A percentile compares a stretch with the other conserved stretches of the same genome.
Evolutionary conservation across 2,888 invertebrate species (phyloP).

Genomic region (Idaea biselata): DNA sequence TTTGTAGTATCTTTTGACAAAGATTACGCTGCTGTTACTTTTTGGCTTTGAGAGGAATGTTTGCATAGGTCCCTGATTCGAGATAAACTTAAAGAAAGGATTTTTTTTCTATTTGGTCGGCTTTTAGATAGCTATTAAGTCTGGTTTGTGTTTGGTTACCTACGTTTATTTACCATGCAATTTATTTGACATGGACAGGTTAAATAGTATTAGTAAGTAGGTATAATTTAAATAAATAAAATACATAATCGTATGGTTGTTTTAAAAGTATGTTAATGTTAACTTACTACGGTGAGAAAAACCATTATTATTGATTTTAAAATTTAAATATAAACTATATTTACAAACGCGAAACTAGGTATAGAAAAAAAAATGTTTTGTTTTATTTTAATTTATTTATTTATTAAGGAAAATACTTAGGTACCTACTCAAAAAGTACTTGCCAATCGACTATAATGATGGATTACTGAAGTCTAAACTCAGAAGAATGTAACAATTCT

Average conservation of each 20-base stretch:
- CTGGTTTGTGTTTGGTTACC: background rate
- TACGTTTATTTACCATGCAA: background rate
- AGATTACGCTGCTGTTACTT: background rate
- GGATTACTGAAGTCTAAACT: background rate
- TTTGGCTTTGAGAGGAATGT: background rate
- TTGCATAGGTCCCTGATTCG: background rate
- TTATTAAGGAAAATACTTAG: no score
- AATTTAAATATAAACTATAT: no score
- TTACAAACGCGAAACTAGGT: no score
- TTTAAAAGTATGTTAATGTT: no score
- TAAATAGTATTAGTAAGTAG: background rate
- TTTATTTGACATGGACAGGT: background rate
- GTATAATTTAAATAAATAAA: background rate
- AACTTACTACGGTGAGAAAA: no score
- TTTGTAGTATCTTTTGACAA: constrained; percentile 17
- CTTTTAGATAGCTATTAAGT: background rate
- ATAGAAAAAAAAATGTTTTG: no score
- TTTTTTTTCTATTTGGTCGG: background rate
- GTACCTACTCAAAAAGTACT: background rate
- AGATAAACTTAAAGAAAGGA: background rate
- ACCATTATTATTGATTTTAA: no score
- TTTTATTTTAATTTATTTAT: no score
- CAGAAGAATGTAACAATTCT: constrained; percentile 1
- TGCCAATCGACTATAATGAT: background rate
- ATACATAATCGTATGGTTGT: no score